Percentiles rank a stretch among this genome's conserved stretches.
Conservation (phyloP, 2,888 invertebrate species). For the Athalia cordata region DNA sequence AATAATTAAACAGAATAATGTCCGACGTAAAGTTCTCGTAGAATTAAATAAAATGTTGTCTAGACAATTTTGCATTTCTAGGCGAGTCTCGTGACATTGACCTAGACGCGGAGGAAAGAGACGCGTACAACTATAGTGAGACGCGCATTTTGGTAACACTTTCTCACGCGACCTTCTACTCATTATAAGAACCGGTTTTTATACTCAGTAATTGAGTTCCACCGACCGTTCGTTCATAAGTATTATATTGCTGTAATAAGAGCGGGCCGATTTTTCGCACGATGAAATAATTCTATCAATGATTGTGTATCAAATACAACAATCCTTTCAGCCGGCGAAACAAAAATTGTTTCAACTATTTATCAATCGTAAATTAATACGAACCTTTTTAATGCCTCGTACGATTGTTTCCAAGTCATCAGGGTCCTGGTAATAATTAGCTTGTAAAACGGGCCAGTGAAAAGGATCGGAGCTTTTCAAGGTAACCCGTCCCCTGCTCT, state of each 20-base stretch:
- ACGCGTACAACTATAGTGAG: neutral
- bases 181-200: neutral
- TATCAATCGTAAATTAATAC: constrained; percentile 43
- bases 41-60: too few relatives aligned
- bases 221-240: too few relatives aligned
- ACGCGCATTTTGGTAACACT: constrained; percentile 5
- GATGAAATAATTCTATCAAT: too few relatives aligned
- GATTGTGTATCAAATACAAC: neutral
- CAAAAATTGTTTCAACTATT: neutral
- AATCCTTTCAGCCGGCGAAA: neutral
- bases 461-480: constrained; percentile 84
- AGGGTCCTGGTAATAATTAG: constrained; percentile 86
- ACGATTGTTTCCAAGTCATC: constrained; percentile 84
- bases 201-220: neutral
- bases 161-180: constrained; percentile 15
- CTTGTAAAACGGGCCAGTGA: constrained; percentile 85
- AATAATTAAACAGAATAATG: too few relatives aligned
- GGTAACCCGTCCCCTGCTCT: constrained; percentile 83
- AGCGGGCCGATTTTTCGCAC: neutral
- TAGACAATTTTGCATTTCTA: too few relatives aligned
- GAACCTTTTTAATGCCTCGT: constrained; percentile 83
- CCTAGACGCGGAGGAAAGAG: neutral
- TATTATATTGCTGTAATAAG: neutral
- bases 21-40: too few relatives aligned
- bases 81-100: constrained; percentile 8